Base-by-base conservation (phyloP, 2,888 invertebrate species). In the Epistrophe eligans region DNA sequence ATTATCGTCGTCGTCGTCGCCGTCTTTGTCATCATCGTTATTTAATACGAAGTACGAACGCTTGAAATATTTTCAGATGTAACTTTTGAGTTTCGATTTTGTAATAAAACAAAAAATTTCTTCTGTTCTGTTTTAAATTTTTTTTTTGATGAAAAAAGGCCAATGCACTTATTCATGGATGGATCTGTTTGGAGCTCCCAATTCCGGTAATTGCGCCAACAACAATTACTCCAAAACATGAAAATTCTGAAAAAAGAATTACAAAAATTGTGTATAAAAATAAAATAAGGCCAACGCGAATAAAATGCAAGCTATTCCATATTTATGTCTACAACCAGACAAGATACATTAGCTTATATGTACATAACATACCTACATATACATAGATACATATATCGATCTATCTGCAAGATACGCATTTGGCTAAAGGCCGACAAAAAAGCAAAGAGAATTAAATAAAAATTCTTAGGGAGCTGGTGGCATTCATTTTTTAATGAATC, bases 261-360 rank as follows among this genome's bases (percentile, higher is more conserved):
- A 45, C 28, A 66, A 17, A 50, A 45, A 24, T 6, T 48, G 11
- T 48, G 15, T 32, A 48, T 13, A 32, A 28, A 66, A 66, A 66
- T 66, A 45, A 50, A 67, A 50, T 38, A 19, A 67, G 48, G 48
- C 67, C 67, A 67, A 50, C 64, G 64, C 64, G 64, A 64, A 40
- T 64, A 10, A 45, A 64, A 28, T 64, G 64, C 28, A 58, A 64
- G 43, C 45, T n/a, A 32, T 32, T 45, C 45, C 9, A 50, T 67
- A 67, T 35, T 19, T 67, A 13, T 17, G 3, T 50, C 10, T 50
- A 28, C 35, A 66, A 7, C 50, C 35, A 50, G 17, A 48, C 17
- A 19, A 45, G 15, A 45, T 40, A 43, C 15, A 35, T 24, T 35
- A 17, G 48, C 66, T 48, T 10, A 15, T 17, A 35, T 4, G 4